A percentile compares a stretch with the other conserved stretches of the same genome.
phyloP scores from a whole-genome alignment of 2,113 vertebrate species.

The Taurulus bubalis region DNA sequence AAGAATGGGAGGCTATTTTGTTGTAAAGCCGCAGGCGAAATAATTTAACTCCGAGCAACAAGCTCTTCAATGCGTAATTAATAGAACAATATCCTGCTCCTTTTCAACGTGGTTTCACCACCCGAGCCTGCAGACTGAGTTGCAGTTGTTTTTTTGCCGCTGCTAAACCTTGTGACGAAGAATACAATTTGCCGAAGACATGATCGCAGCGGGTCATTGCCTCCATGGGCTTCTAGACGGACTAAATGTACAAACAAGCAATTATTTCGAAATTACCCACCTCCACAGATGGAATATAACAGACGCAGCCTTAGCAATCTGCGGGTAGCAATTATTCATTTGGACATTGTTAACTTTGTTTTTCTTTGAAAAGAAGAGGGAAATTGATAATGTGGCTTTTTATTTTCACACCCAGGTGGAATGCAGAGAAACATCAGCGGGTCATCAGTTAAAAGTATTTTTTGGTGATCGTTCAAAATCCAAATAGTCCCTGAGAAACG shows the following conservation, averaged over 20 bases:
- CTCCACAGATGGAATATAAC: slow-evolving; percentile 24
- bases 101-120: background rate
- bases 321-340: slow-evolving; percentile 29
- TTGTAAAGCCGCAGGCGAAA: background rate
- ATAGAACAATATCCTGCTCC: slow-evolving; percentile 37
- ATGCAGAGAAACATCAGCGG: background rate
- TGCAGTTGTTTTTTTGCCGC: background rate
- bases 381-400: background rate
- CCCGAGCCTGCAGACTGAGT: slow-evolving; percentile 11
- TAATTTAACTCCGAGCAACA: background rate
- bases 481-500: background rate
- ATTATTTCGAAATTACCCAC: slow-evolving; percentile 54
- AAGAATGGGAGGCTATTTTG: background rate
- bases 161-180: slow-evolving; percentile 13
- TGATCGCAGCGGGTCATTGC: slow-evolving; percentile 26
- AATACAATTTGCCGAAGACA: slow-evolving; percentile 29
- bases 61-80: slow-evolving; percentile 21
- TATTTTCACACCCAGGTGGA: background rate
- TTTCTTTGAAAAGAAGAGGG: slow-evolving; percentile 4
- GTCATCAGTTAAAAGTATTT: background rate
- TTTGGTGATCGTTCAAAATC: background rate
- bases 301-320: slow-evolving; percentile 23
- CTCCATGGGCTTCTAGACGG: slow-evolving; percentile 24
- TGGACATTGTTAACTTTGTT: slow-evolving; percentile 26
- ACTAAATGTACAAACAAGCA: slow-evolving; percentile 54